Percentiles rank a stretch among this genome's conserved stretches.
These are phyloP conservation scores for Leucophenga montana DNA, from an alignment of 2,888 invertebrate species.

Conservation along the genomic window DNA sequence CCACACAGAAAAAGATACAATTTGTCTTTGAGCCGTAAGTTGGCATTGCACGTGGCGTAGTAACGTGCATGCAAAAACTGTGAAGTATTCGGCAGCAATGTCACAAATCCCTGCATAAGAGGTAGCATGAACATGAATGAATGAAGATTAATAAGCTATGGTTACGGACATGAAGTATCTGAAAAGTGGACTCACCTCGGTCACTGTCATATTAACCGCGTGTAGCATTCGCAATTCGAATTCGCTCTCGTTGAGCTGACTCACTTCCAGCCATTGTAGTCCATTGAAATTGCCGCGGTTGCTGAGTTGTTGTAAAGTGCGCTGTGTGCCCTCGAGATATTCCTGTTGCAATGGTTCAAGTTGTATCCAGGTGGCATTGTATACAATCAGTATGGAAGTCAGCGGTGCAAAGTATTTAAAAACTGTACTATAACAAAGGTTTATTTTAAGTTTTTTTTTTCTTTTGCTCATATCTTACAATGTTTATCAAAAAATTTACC, in stretches of 20 bases:
- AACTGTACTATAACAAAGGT: conserved; percentile 48
- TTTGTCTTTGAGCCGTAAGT: conserved; percentile 69
- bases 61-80: conserved; percentile 67
- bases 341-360: conserved; percentile 46
- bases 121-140: not conserved
- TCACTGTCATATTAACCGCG: conserved; percentile 59
- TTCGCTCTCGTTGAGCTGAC: conserved; percentile 38
- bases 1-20: conserved; percentile 66
- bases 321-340: conserved; percentile 62
- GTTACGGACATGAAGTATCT: conserved; percentile 32
- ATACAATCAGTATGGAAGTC: conserved; percentile 64
- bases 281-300: conserved; percentile 42
- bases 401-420: conserved; percentile 60
- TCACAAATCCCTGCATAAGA: conserved; percentile 66
- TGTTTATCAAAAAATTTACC: conserved; percentile 50
- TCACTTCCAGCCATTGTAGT: conserved; percentile 69
- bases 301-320: conserved; percentile 50
- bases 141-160: conserved; percentile 21
- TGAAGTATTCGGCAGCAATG: conserved; percentile 60
- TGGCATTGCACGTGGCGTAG: conserved; percentile 68
- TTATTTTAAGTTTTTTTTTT: not conserved
- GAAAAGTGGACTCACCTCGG: conserved; percentile 55
- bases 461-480: not conserved
- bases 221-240: conserved; percentile 56
- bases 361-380: conserved; percentile 48